Base-by-base conservation (phyloP, 2,113 vertebrate species). In the Rana temporaria region DNA sequence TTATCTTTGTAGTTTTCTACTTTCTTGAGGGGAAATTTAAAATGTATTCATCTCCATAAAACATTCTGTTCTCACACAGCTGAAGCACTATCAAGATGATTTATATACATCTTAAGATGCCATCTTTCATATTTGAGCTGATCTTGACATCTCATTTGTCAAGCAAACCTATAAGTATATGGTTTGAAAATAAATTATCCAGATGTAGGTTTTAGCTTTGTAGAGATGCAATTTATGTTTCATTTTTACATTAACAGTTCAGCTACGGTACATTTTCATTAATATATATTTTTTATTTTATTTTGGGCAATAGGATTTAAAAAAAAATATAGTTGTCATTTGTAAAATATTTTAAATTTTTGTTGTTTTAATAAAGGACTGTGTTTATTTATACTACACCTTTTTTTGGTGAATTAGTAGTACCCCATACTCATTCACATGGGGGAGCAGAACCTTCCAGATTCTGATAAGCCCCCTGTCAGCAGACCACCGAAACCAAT, bases 71-170 rank as follows among this genome's bases (percentile, higher is more conserved):
- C 56, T 75, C 59, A 34, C 34, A 62, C 56, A 62, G 42, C 60
- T 75, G 72, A 75, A 75, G 72, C 20, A 20, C 30, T 34, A 75
- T 75, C 60, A 30, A 75, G 53, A 75, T 75, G 72, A 75, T 75
- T 75, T 75, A 75, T 73, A 73, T 62, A 75, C 60, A 56, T 75
- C 18, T 75, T 75, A 57, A 20, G 60, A 57, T 22, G 17, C 19
- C 72, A 75, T 75, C 72, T 42, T 62, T 75, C 72, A 75, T 75
- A 75, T 75, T 62, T 74, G 62, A 75, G 72, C 72, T 57, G 19
- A 75, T 62, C 56, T 62, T 62, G 72, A 75, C 72, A 75, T 42
- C 72, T 57, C 56, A 62, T 75, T 75, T 75, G 56, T 75, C 72
- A 75, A 60, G 56, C n/a, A 42, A 75, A 62, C 72, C 38, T 38